phyloP scores from a whole-genome alignment of 2,113 vertebrate species.

The Bujurquina vittata region DNA sequence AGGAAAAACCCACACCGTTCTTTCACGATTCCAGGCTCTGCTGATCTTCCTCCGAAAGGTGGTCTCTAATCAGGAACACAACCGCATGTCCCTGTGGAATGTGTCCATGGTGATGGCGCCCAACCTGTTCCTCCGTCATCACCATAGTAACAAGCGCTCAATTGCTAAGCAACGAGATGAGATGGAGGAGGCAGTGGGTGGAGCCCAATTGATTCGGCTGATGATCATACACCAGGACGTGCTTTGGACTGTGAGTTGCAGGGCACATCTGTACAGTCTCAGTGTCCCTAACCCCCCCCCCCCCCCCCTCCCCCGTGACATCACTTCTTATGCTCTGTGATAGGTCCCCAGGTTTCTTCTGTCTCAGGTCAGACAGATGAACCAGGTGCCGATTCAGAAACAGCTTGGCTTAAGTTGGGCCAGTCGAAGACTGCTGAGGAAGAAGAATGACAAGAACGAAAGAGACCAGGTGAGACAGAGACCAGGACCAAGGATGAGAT shows the following conservation, averaged over 20 bases:
- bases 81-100: slow-evolving; percentile 96
- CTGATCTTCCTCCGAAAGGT: slow-evolving; percentile 92
- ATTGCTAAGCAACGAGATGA: slow-evolving; percentile 81
- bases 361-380: slow-evolving; percentile 93
- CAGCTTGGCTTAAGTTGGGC: slow-evolving; percentile 81
- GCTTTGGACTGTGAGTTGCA: slow-evolving; percentile 89
- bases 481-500: neutral
- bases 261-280: neutral
- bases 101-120: slow-evolving; percentile 96
- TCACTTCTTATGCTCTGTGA: slow-evolving; percentile 27
- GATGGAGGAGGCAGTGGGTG: slow-evolving; percentile 86
- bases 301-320: too few relatives aligned
- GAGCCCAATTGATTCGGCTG: slow-evolving; percentile 87
- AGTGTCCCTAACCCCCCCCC: neutral
- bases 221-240: slow-evolving; percentile 93
- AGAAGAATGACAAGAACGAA: slow-evolving; percentile 86
- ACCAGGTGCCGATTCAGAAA: slow-evolving; percentile 85
- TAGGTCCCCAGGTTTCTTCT: slow-evolving; percentile 93
- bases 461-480: slow-evolving; percentile 79
- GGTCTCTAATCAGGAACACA: slow-evolving; percentile 90
- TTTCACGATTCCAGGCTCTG: slow-evolving; percentile 82
- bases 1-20: neutral
- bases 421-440: slow-evolving; percentile 80
- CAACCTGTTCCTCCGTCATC: slow-evolving; percentile 87
- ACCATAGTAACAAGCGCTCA: slow-evolving; percentile 80